Evolutionary conservation across 1,140 invertebrate species (phyloP), one percentile per base, ranked within the genome.

Genomic region (Trissolcus basalis): DNA sequence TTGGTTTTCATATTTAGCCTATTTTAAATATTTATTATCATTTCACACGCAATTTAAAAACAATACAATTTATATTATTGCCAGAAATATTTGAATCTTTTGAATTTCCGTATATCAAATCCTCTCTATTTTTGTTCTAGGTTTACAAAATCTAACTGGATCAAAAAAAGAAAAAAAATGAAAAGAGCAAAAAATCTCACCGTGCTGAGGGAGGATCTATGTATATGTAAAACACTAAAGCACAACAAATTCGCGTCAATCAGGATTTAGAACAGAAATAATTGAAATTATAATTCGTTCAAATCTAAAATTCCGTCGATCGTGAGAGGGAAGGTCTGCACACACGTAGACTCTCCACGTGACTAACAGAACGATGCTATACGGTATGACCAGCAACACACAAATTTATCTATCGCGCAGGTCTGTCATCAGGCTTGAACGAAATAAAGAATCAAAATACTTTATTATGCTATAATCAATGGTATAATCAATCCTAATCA

Each of bases 331-430:
- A 70, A 65, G 65, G 65, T 76, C 73, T 60, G 73, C 59, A 76
- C 65, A 69, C 63, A 68, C 64, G 71, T 74, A 74, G 64, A 41
- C 53, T 68, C 71, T 68, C 71, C 71, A 74, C 71, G 71, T 74
- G 71, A 74, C 71, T 74, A 63, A 74, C 50, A 55, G 50, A 68
- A 56, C 58, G 50, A 44, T 69, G 64, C 51, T 65, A 69, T 69
- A 76, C 59, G 49, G 59, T 65, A 60, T 59, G 64, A 60, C 53
- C 49, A 64, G 59, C 48, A 64, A 69, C 69, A 69, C 55, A 76
- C 65, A 49, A 76, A 69, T 76, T 69, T 56, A 59, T 64, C 59
- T 63, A 76, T 69, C 65, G 72, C 72, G 72, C 72, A 75, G 72
- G 72, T 64, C 64, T 68, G 58, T 56, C 56, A 48, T 60, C 56